phyloP scores from a whole-genome alignment of 2,113 vertebrate genomes.

The Meleagris gallopavo region DNA sequence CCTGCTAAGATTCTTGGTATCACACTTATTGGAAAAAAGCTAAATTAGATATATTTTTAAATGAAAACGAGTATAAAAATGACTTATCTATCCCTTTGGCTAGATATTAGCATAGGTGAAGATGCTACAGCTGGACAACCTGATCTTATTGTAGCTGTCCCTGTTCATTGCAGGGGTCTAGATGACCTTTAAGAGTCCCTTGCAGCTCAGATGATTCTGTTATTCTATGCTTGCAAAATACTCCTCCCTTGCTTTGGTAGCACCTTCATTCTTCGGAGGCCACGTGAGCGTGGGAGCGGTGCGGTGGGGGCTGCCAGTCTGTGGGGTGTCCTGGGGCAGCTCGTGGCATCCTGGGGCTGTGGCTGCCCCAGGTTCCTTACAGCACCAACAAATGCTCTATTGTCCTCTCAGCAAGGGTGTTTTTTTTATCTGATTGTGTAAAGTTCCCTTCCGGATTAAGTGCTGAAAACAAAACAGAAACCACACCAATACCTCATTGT shows the following conservation, averaged over 20 bases:
- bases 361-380: not conserved
- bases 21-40: not conserved
- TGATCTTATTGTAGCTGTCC: too few relatives aligned
- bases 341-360: not conserved
- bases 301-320: not conserved
- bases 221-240: not conserved
- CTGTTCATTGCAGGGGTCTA: too few relatives aligned
- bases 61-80: not conserved
- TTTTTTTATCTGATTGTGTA: constrained; percentile 45
- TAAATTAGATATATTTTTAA: not conserved
- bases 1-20: not conserved
- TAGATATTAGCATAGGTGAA: not conserved
- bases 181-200: too few relatives aligned
- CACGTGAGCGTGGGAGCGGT: not conserved
- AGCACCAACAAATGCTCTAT: constrained; percentile 9
- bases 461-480: constrained; percentile 52
- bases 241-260: not conserved
- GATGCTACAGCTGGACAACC: not conserved
- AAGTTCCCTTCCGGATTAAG: constrained; percentile 32
- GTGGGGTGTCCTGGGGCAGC: not conserved
- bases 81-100: not conserved
- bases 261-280: not conserved
- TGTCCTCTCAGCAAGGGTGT: not conserved
- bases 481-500: constrained; percentile 40
- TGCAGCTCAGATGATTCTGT: too few relatives aligned